Base-by-base conservation (phyloP, 1,140 invertebrate species). In the Bathynomus jamesi region DNA sequence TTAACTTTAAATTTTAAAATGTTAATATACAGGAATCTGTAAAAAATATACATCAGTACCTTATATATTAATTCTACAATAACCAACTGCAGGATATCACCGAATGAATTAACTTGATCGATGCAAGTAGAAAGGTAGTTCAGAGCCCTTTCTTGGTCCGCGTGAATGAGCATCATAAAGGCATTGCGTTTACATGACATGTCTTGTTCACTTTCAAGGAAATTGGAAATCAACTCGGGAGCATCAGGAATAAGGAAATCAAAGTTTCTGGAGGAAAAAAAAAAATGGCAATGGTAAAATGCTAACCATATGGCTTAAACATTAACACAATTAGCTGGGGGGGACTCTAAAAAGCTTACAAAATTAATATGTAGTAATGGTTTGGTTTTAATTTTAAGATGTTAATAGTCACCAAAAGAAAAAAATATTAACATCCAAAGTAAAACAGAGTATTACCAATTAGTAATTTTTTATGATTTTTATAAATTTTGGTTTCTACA, bases 61-160 rank as follows among this genome's bases (percentile, higher is more conserved):
- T 99, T 99, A 81, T 99, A 99, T 79, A 99, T 99, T 0, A 99
- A 86, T 83, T 99, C 97, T 0, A 99, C 97, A 81, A 99, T 99
- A 28, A 99, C 95, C 46, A 99, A 84, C 82, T 99, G 98, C 7
- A 99, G 83, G 77, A 99, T 99, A 82, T 99, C 97, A 13, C 95
- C 96, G 83, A 99, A 99, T 29, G 88, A 89, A 78, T 92, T 91
- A 61, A 96, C 93, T 83, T 94, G 91, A 82, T 99, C 96, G 62
- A 99, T 89, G 81, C 96, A 96, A 7, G 92, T 91, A 46, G 92
- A 91, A 30, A 99, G 85, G 83, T 99, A 99, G 73, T 90, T 87
- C 3, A 99, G 84, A 10, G 97, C 97, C 65, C 91, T 83, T 78
- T 94, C 94, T 83, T 96, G 91, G 82, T 99, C 95, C 0, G 95